phyloP scores from a whole-genome alignment of 2,888 invertebrate species.

The Therioaphis trifolii region DNA sequence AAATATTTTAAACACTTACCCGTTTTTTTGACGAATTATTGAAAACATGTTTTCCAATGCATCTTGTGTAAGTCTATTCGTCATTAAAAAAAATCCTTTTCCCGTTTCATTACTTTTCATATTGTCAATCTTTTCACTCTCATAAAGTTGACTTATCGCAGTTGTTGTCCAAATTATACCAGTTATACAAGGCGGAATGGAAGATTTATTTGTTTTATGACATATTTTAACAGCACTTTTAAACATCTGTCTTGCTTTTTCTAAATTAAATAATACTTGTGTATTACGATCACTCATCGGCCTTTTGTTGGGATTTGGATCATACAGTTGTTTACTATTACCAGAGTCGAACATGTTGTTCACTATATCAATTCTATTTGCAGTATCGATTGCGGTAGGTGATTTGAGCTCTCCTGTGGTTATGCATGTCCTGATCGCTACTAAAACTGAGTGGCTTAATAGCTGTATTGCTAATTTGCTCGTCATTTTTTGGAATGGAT shows the following conservation, averaged over 20 bases:
- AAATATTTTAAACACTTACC: constrained; percentile 2
- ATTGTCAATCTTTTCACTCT: no score
- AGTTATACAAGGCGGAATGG: no score
- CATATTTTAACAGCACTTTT: no score
- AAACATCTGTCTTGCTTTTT: no score
- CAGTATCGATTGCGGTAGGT: background rate
- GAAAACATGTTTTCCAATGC: constrained; percentile 12
- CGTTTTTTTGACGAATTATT: constrained; percentile 4
- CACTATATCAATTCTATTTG: background rate
- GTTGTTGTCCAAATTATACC: no score
- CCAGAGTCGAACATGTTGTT: background rate
- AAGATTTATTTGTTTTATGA: no score
- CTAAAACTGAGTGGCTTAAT: background rate
- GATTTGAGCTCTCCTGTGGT: constrained; percentile 7
- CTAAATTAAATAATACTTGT: no score
- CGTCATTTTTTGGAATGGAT: constrained; percentile 15
- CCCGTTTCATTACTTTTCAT: no score
- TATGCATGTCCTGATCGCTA: no score
- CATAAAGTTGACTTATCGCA: no score
- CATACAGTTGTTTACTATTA: no score
- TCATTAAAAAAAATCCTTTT: no score
- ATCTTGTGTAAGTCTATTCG: background rate
- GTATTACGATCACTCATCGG: background rate
- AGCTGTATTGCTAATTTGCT: background rate
- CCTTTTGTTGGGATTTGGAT: background rate